Base-by-base conservation (phyloP, 2,113 vertebrate genomes). In the Myocastor coypus region DNA sequence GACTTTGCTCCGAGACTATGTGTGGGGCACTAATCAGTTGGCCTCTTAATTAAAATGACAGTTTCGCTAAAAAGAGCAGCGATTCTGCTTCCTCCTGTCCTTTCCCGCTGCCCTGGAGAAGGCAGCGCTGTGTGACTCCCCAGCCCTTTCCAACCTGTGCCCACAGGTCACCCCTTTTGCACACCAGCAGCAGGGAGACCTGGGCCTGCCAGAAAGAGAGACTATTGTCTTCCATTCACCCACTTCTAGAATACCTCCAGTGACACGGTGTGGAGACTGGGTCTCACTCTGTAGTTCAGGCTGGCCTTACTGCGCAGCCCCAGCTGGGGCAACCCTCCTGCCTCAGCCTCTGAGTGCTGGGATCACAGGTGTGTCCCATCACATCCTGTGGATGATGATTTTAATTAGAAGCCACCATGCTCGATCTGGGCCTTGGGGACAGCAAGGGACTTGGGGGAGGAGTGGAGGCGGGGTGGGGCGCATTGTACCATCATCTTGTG, bases 11-110 rank as follows among this genome's bases (percentile, higher is more conserved):
- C 26, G 32, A 98, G 96, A 95, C 97, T 97, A 97, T 97, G 97
- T 97, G 83, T 94, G 95, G 96, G 83, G 97, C 26, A 63, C 96
- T 97, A 86, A 5, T 97, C 93, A 91, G 32, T 97, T 97, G 97
- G 96, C 96, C 97, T 98, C 98, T 98, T 98, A 98, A 98, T 98
- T 98, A 98, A 98, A 98, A 97, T 97, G 66, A 97, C 95, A 90
- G 63, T 97, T 98, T 98, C 97, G 96, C 96, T 92, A 91, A 84
- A 84, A 96, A 96, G 96, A 96, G 19, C 86, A 83, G 11, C 28
- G 19, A 37, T 6, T 32, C 69, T 42, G 69, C 50, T 17, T 83
- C 52, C 17, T 92, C 66, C 92, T 89, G 57, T 12, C 7, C 14
- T 83, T 22, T 17, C 3, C 66, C 59, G 61, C 91, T 83, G 86